phyloP scores from a whole-genome alignment of 2,113 vertebrate genomes.

The Oenanthe oenanthe region DNA sequence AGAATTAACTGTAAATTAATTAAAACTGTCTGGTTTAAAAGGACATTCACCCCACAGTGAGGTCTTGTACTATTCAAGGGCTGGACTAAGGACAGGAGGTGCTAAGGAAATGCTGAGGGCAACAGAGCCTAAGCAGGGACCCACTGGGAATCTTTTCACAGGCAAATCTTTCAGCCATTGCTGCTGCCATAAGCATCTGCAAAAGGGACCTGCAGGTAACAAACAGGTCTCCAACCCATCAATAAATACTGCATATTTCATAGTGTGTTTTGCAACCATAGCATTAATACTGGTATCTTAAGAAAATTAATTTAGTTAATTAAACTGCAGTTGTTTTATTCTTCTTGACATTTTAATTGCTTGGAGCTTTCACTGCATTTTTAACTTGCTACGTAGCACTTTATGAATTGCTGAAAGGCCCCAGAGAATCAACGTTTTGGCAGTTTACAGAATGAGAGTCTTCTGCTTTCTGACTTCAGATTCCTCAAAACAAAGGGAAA shows the following conservation, averaged over 20 bases:
- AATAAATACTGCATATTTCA: not conserved
- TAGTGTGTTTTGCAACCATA: not conserved
- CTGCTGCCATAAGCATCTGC: not conserved
- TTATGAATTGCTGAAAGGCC: not conserved
- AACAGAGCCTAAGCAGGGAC: not conserved
- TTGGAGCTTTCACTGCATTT: not conserved
- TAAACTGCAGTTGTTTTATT: not conserved
- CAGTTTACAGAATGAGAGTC: not conserved
- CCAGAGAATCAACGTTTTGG: not conserved
- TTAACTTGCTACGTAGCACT: not conserved
- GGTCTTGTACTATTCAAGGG: not conserved
- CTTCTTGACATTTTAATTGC: constrained; percentile 19
- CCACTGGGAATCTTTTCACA: not conserved
- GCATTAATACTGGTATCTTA: not conserved
- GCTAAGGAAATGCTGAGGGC: not conserved
- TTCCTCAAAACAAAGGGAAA: not conserved
- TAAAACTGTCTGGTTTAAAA: not conserved
- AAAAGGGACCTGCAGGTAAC: not conserved
- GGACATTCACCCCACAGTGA: not conserved
- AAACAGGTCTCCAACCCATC: not conserved
- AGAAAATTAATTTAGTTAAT: constrained; percentile 10
- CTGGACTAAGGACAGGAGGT: not conserved
- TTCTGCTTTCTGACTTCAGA: not conserved
- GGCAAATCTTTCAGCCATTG: not conserved
- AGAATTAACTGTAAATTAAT: not conserved